Evolutionary conservation across 1,140 invertebrate genomes (phyloP).

Genomic region (Rhynchophorus ferrugineus): DNA sequence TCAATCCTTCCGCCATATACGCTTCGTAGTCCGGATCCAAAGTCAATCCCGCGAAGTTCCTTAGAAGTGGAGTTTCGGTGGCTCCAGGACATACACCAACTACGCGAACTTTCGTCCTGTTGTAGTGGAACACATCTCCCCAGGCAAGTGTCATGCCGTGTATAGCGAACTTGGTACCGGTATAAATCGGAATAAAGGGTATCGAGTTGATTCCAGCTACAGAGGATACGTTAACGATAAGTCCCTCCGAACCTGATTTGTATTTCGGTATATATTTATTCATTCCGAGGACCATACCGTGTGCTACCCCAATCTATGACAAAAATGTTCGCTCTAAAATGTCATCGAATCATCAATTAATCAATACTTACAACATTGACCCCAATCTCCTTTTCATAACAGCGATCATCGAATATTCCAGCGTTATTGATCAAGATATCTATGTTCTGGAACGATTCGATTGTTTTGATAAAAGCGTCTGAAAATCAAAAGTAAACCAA

Average conservation of each 20-base stretch:
- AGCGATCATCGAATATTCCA: conserved; percentile 43
- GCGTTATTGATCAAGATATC: conserved; percentile 40
- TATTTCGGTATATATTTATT: conserved; percentile 33
- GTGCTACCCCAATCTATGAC: conserved; percentile 29
- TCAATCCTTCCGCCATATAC: neutral
- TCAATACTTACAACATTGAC: conserved; percentile 44
- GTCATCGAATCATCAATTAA: neutral
- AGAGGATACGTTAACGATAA: conserved; percentile 33
- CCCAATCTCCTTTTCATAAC: conserved; percentile 43
- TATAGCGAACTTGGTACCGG: conserved; percentile 29
- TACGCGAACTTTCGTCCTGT: conserved; percentile 33
- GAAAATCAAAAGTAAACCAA: conserved; percentile 12
- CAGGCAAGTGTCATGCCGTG: conserved; percentile 25
- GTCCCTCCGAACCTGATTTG: conserved; percentile 26
- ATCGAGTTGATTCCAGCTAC: conserved; percentile 20
- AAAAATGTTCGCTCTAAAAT: neutral
- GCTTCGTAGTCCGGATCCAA: conserved; percentile 20
- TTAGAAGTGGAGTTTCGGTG: conserved; percentile 29
- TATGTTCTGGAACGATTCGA: conserved; percentile 31
- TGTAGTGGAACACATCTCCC: conserved; percentile 21
- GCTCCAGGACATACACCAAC: conserved; percentile 37
- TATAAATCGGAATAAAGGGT: conserved; percentile 26
- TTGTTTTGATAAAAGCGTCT: conserved; percentile 34
- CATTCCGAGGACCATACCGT: conserved; percentile 28
- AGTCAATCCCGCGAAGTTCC: conserved; percentile 12